phyloP scores from a whole-genome alignment of 64 coral and sea anemone genomes.

The Actinia equina region DNA sequence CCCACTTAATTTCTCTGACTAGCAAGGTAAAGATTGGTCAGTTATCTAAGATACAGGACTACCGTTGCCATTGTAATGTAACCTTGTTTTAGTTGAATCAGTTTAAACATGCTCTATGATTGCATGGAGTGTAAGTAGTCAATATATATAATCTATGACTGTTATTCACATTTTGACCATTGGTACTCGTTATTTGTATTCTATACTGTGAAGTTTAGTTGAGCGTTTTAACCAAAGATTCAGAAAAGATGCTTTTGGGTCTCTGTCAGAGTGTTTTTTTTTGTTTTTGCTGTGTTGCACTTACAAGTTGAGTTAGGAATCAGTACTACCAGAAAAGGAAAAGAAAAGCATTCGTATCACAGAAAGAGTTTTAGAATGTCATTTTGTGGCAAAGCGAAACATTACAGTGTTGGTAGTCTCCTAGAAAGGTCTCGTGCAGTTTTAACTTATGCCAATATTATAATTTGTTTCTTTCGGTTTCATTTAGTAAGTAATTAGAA shows the following conservation, averaged over 20 bases:
- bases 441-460: background rate
- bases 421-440: too few species aligned
- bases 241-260: too few species aligned
- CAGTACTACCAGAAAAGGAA: background rate
- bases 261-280: too few species aligned
- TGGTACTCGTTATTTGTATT: too few species aligned
- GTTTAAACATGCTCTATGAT: background rate
- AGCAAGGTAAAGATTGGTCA: background rate
- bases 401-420: background rate
- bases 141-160: too few species aligned
- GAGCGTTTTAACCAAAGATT: too few species aligned
- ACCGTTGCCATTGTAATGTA: background rate
- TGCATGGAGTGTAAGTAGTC: background rate
- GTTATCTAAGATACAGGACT: background rate
- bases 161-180: too few species aligned
- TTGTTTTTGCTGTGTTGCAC: background rate
- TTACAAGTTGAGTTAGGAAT: too few species aligned
- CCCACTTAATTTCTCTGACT: background rate
- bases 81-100: background rate
- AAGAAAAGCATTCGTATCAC: background rate
- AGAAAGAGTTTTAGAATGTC: background rate
- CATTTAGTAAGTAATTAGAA: background rate
- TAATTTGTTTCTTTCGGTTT: background rate
- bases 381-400: background rate
- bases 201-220: too few species aligned